Base-by-base conservation (phyloP, 2,113 vertebrate genomes). In the Clarias gariepinus region DNA sequence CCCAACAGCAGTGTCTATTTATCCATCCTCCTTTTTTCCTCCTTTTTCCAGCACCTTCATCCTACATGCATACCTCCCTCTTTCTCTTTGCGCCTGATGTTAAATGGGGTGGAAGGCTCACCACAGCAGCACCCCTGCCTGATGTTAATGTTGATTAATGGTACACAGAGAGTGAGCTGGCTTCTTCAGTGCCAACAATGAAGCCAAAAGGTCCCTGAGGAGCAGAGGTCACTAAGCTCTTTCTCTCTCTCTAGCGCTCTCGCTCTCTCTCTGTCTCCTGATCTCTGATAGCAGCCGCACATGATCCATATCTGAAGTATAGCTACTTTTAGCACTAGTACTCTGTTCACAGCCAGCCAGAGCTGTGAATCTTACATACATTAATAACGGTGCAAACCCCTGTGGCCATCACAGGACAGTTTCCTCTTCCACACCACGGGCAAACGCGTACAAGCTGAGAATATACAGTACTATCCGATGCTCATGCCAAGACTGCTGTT, bases 81-180 rank as follows among this genome's bases (percentile, higher is more conserved):
- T 76, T 79, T 47, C 41, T 30, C 58, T 78, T 83, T 41, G 19
- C 36, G 77, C 53, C 60, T 84, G 85, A 84, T 90, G 87, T 87
- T 90, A 84, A 86, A 87, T 60, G 79, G 47, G 73, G 47, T 83
- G 86, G 83, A 63, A 85, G 78, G 30, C 55, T 36, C 61, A 12
- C 12, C 25, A 68, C 81, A 73, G 53, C 78, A 33, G 82, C 23
- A 81, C 73, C 2, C 60, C 86, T 61, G 66, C 78, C 71, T 74
- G 12, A 66, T 81, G 80, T 88, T 90, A 90, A 90, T 90, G 85
- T 86, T 90, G 89, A 90, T 90, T 90, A 90, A 90, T 90, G 86
- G 68, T 28, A 79, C 64, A 63, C 55, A 21, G 64, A 87, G 79
- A 73, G 58, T 60, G 66, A 88, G 85, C 69, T 41, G 68, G 85